phyloP scores from a whole-genome alignment of 2,888 invertebrate species.

The Agapostemon virescens region DNA sequence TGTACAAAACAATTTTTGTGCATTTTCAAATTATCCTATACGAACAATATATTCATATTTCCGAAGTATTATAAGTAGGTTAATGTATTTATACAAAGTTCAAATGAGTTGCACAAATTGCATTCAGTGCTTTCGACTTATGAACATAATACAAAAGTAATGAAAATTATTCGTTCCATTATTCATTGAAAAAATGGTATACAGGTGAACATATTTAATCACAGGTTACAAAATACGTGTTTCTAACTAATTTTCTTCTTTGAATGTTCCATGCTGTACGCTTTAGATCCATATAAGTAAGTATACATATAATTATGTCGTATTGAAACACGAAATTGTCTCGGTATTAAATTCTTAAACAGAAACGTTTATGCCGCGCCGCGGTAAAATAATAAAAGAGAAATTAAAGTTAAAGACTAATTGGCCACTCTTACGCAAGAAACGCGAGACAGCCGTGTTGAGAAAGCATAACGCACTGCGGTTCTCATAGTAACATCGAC shows the following conservation, averaged over 20 bases:
- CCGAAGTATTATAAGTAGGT: too few species aligned
- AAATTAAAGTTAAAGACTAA: conserved; percentile 64
- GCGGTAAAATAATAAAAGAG: conserved; percentile 53
- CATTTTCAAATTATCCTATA: too few species aligned
- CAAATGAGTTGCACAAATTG: too few species aligned
- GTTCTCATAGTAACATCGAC: conserved; percentile 61
- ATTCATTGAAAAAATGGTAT: neutral
- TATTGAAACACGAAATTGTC: neutral
- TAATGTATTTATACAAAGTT: too few species aligned
- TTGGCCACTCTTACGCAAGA: conserved; percentile 69
- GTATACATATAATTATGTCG: neutral
- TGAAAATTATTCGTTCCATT: neutral
- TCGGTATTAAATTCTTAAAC: neutral
- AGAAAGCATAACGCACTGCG: conserved; percentile 77
- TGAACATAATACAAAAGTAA: neutral
- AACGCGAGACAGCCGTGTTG: conserved; percentile 68
- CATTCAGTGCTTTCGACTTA: too few species aligned
- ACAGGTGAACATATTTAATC: neutral
- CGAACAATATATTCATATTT: too few species aligned
- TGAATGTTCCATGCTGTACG: conserved; percentile 15
- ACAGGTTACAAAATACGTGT: neutral
- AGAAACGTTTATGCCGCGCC: conserved; percentile 31
- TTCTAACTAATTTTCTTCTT: neutral
- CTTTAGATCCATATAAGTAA: conserved; percentile 10
- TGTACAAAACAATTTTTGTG: too few species aligned